Evolutionary conservation across 2,113 vertebrate species (phyloP), one percentile per base, ranked within the genome.

Genomic region (Tachuris rubrigastra): DNA sequence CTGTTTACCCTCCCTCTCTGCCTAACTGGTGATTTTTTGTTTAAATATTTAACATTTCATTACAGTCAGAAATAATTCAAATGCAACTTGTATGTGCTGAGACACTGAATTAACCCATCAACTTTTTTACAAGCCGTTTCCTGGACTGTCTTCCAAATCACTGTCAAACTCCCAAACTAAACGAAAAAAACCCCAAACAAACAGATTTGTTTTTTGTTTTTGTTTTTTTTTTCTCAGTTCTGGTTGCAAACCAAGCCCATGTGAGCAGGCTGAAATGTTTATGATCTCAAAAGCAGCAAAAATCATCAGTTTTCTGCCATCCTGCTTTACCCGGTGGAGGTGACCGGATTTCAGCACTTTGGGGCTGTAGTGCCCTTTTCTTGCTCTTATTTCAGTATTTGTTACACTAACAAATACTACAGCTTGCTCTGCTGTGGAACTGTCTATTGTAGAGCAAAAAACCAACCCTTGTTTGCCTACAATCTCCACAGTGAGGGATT

Each of bases 71-170:
- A 80, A 50, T 30, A 58, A 83, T 66, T 86, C 27, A 37, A 21
- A 12, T 55, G 6, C 6, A 25, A 33, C 60, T 85, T 62, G 4
- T 10, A 9, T 9, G 2, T 1, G 1, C 7, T 1, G 18, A 72
- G 44, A 33, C 8, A 11, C 2, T 63, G 35, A 78, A 50, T 33
- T 24, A 35, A 50, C 6, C 35, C 27, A 25, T 65, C 5, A 33
- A 1, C 2, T 60, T 69, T 65, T 69, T 86, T 41, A 28, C 20
- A 21, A 50, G 7, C 17, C 1, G 1, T 80, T 74, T 90, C 47
- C 71, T 56, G 58, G 44, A 21, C 49, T 31, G 9, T 49, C 58
- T 86, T 92, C 68, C 88, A 76, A 86, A 86, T 66, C 28, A 23
- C 37, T 37, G 41, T 49, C 46, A 49, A 91, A 84, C 59, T 21